These are phyloP conservation scores for Formica exsecta DNA, from an alignment of 1,140 invertebrate genomes.

Conservation along the genomic window DNA sequence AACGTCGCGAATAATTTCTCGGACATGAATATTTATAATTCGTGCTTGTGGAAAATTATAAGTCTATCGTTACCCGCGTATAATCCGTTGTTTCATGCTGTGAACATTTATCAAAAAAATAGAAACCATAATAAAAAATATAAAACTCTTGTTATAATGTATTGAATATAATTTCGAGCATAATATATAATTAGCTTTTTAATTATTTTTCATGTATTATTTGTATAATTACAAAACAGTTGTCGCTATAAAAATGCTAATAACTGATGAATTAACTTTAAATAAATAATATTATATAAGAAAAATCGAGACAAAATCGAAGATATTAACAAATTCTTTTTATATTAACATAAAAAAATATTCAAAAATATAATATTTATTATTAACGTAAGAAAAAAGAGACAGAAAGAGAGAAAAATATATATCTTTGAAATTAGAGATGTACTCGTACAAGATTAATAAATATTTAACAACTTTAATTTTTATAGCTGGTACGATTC, in stretches of 20 bases:
- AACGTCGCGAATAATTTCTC: conserved; percentile 18
- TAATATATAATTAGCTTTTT: not conserved
- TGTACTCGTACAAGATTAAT: not conserved
- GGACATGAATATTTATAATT: conserved; percentile 58
- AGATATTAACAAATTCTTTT: not conserved
- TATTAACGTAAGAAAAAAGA: not conserved
- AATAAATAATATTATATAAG: not conserved
- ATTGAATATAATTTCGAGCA: conserved; percentile 16
- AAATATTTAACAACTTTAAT: not conserved
- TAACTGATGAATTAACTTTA: not conserved
- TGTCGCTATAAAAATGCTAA: not conserved
- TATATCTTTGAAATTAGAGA: too few relatives aligned
- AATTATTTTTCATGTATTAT: too few relatives aligned
- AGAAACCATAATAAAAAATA: not conserved
- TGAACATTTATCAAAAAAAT: not conserved
- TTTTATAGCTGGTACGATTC: not conserved
- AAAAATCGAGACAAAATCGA: not conserved
- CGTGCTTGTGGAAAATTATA: conserved; percentile 32
- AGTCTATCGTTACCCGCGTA: conserved; percentile 8
- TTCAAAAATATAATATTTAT: not conserved
- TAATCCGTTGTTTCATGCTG: conserved; percentile 32
- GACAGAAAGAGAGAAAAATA: too few relatives aligned
- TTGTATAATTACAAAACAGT: not conserved
- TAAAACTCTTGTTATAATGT: not conserved
- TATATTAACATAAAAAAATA: not conserved